Evolutionary conservation across 2,797 vertebrate species (phyloP), one percentile per base, ranked within the genome.

Genomic region (Lepilemur septentrionalis): DNA sequence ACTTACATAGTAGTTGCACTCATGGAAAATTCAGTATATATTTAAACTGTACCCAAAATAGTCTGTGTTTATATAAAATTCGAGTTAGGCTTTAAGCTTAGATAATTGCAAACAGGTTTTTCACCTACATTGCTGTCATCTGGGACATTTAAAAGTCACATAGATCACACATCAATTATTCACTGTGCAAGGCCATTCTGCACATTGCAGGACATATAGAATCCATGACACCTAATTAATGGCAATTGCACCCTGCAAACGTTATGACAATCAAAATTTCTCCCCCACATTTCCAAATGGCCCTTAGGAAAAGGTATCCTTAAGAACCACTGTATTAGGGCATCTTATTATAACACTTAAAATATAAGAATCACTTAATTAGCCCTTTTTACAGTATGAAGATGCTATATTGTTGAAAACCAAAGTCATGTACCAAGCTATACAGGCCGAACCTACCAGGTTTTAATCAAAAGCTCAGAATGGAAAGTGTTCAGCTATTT

Each of bases 21-120:
- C 75, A 67, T n/a, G 52, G 86, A 76, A 83, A 95, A 93, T 59
- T 94, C 69, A 83, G 69, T 35, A 52, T 86, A 65, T 72, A 80
- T 91, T 94, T 95, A 88, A 94, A 83, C 4, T 70, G 18, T 38
- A 82, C 35, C 76, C 55, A 41, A 89, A 79, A 80, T 75, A 85
- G 46, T 67, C 80, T 91, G 59, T 70, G 63, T 79, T 94, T 86
- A 69, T 92, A 67, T 2, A 81, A 89, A 93, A 87, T 61, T 4
- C 50, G 55, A 95, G 81, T 93, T 84, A 35, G n/a, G 7, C 23
- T 79, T 75, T 89, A 95, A 90, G 87, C 61, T 79, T 94, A 73
- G 48, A 78, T 91, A 11, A 65, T 81, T 83, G 61, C 70, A 88
- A 94, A 89, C 57, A 93, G 79, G 7, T 52, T 96, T 96, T 85